Percentiles rank a stretch among this genome's conserved stretches.
Conservation (phyloP, 2,888 invertebrate genomes). For the Hartigia nigra region DNA sequence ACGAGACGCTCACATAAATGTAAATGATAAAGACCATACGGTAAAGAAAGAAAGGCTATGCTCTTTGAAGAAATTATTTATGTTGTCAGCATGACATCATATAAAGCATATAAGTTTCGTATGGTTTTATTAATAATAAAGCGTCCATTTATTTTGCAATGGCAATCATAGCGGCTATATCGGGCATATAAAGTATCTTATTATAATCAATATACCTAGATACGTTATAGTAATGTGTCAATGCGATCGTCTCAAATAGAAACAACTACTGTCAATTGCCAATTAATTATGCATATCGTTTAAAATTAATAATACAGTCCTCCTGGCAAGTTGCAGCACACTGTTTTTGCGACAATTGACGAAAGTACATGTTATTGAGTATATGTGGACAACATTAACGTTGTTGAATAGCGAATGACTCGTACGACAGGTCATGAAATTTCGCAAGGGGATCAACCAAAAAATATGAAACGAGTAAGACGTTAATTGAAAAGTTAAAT, state of each 20-base stretch:
- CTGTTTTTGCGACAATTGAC: not conserved
- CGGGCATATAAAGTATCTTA: not conserved
- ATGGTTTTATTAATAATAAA: not conserved
- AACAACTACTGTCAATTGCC: not conserved
- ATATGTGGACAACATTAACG: not conserved
- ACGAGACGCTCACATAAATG: too few relatives aligned
- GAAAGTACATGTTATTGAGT: not conserved
- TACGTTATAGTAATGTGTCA: not conserved
- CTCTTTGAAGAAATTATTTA: not conserved
- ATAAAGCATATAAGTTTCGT: not conserved
- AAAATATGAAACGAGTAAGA: not conserved
- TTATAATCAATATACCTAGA: not conserved
- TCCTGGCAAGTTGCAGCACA: not conserved
- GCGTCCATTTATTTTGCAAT: not conserved
- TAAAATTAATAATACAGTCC: not conserved
- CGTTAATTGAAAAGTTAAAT: not conserved
- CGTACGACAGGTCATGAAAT: not conserved
- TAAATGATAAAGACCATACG: not conserved
- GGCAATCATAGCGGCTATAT: not conserved
- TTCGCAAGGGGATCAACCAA: not conserved
- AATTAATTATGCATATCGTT: not conserved
- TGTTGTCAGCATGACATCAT: not conserved
- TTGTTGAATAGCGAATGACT: not conserved
- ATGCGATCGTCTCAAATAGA: not conserved
- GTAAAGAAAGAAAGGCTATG: not conserved